phyloP scores from a whole-genome alignment of 2,888 invertebrate species.

The Bellardia bayeri region DNA sequence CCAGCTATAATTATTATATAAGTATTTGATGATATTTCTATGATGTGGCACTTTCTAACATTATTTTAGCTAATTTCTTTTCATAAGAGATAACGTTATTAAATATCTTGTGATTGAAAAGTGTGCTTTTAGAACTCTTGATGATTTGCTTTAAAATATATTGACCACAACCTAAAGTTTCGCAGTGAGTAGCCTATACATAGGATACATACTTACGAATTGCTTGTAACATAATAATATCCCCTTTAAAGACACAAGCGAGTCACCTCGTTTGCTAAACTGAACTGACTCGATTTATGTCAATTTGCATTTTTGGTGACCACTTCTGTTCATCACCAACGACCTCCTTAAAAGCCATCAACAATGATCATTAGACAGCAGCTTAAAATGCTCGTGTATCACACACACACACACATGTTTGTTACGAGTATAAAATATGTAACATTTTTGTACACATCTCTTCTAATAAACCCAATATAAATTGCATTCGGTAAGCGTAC shows the following conservation, averaged over 20 bases:
- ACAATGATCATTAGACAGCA: constrained; percentile 22
- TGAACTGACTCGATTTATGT: neutral
- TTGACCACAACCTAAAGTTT: no score
- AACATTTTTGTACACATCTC: constrained; percentile 1
- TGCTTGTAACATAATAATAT: neutral
- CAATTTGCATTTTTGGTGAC: constrained; percentile 1
- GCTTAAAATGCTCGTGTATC: neutral
- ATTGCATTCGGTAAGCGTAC: constrained; percentile 18
- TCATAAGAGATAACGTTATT: no score
- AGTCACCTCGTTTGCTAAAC: neutral
- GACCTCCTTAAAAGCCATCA: constrained; percentile 20
- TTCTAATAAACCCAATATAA: constrained; percentile 43
- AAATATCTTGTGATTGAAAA: no score
- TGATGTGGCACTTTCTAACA: no score
- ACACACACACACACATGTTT: no score
- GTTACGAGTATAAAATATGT: neutral
- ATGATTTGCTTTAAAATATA: no score
- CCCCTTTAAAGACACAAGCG: neutral
- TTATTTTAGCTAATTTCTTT: no score
- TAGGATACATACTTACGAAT: neutral
- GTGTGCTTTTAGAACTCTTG: no score
- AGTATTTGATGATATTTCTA: no score
- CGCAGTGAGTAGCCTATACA: no score
- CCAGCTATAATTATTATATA: no score
- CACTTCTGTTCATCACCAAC: neutral